phyloP scores from a whole-genome alignment of 2,113 vertebrate species.

The Nibea albiflora region DNA sequence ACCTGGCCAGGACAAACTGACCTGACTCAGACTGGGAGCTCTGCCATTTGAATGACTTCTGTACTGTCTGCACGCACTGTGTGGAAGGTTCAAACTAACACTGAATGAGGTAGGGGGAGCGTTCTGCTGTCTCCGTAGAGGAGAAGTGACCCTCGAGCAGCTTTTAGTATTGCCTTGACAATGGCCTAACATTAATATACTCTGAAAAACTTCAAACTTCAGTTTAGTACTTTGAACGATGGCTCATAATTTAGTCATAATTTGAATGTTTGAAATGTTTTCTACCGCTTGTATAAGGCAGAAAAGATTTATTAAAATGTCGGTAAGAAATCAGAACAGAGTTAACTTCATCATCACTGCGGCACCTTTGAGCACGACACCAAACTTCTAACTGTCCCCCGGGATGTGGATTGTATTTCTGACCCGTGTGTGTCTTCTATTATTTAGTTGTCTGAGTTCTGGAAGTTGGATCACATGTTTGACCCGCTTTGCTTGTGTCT shows the following conservation, averaged over 20 bases:
- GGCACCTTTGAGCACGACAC: no score
- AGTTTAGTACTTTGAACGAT: not conserved
- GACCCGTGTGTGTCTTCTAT: no score
- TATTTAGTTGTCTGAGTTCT: not conserved
- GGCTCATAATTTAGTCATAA: no score
- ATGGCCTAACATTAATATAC: no score
- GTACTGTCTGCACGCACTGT: not conserved
- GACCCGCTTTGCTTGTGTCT: not conserved
- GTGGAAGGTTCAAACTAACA: not conserved
- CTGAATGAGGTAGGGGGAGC: not conserved
- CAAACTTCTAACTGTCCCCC: no score
- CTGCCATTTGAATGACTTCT: conserved; percentile 3
- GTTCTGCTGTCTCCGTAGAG: no score
- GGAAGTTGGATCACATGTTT: not conserved
- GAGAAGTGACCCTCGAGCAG: not conserved
- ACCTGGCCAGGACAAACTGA: conserved; percentile 7
- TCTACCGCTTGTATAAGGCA: no score
- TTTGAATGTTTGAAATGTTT: not conserved
- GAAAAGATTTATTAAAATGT: not conserved
- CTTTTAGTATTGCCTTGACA: not conserved
- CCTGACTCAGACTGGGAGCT: conserved; percentile 4
- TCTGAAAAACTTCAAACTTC: no score
- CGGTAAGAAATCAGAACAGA: not conserved
- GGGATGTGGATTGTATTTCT: no score
- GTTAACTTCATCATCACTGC: not conserved